A percentile compares a stretch with the other conserved stretches of the same genome.
Conservation (phyloP, 2,888 invertebrate genomes). For the Scaptomyza caliginosa region DNA sequence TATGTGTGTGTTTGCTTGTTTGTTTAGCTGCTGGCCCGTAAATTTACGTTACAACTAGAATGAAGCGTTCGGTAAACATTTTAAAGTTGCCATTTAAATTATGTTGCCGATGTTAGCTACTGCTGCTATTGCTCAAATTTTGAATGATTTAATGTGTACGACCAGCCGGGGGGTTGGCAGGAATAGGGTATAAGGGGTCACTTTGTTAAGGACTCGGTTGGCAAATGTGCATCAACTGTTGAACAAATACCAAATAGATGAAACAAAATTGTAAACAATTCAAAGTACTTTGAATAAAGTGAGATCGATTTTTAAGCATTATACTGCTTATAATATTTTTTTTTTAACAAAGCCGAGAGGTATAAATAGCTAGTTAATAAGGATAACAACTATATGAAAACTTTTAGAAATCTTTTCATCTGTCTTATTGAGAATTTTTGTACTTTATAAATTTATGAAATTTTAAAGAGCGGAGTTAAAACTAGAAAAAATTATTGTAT, state of each 20-base stretch:
- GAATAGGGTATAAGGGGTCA: constrained; percentile 3
- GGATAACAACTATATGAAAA: too few species aligned
- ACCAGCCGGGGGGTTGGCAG: neutral
- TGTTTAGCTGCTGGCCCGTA: constrained; percentile 75
- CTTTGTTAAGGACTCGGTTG: constrained; percentile 21
- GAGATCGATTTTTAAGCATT: neutral
- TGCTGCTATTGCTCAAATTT: constrained; percentile 17
- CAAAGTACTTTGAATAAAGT: constrained; percentile 10
- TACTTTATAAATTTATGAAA: too few species aligned
- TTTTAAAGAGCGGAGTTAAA: too few species aligned
- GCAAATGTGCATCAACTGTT: constrained; percentile 48
- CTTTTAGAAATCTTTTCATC: too few species aligned
- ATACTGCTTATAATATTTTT: neutral
- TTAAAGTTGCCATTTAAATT: constrained; percentile 76
- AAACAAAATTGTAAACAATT: constrained; percentile 15
- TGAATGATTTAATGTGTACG: neutral
- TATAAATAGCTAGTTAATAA: too few species aligned
- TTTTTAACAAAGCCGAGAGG: neutral
- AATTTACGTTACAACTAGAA: constrained; percentile 76
- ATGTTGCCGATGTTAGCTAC: constrained; percentile 46
- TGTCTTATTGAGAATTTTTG: too few species aligned
- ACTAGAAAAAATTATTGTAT: too few species aligned
- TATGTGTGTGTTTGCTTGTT: constrained; percentile 47
- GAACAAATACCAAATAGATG: constrained; percentile 41
- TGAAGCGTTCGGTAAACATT: constrained; percentile 77